A percentile compares a stretch with the other conserved stretches of the same genome.
phyloP scores from a whole-genome alignment of 1,140 invertebrate genomes.

The Stegodyphus mimosarum region DNA sequence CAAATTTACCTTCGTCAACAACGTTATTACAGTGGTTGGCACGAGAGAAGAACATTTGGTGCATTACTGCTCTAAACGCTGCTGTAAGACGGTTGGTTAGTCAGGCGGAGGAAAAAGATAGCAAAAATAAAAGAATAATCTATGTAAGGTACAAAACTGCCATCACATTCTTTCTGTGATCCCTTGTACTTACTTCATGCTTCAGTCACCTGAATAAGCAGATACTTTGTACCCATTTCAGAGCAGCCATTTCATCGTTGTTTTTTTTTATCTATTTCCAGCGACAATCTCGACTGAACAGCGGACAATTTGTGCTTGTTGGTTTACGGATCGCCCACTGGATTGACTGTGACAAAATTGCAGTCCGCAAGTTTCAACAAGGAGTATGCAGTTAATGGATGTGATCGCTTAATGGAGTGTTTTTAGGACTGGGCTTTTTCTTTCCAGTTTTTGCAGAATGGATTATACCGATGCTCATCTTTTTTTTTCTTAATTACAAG shows the following conservation, averaged over 20 bases:
- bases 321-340: too few relatives aligned
- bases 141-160: constrained; percentile 54
- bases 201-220: constrained; percentile 52
- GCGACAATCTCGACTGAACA: not conserved
- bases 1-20: constrained; percentile 30
- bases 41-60: constrained; percentile 41
- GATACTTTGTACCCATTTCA: constrained; percentile 27
- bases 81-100: constrained; percentile 55
- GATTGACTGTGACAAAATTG: too few relatives aligned
- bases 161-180: constrained; percentile 33
- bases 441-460: too few relatives aligned
- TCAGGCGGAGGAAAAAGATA: constrained; percentile 40
- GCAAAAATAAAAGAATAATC: constrained; percentile 30
- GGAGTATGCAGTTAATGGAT: too few relatives aligned
- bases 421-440: too few relatives aligned
- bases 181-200: constrained; percentile 47
- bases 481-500: too few relatives aligned
- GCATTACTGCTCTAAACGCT: constrained; percentile 45
- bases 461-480: too few relatives aligned
- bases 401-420: too few relatives aligned
- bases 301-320: too few relatives aligned
- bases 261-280: not conserved
- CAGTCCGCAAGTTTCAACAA: too few relatives aligned
- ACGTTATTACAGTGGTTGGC: constrained; percentile 48
- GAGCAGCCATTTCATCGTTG: not conserved